These are phyloP conservation scores for Pseudomyrmex pallidus DNA, from an alignment of 1,140 invertebrate species.

Conservation along the genomic window DNA sequence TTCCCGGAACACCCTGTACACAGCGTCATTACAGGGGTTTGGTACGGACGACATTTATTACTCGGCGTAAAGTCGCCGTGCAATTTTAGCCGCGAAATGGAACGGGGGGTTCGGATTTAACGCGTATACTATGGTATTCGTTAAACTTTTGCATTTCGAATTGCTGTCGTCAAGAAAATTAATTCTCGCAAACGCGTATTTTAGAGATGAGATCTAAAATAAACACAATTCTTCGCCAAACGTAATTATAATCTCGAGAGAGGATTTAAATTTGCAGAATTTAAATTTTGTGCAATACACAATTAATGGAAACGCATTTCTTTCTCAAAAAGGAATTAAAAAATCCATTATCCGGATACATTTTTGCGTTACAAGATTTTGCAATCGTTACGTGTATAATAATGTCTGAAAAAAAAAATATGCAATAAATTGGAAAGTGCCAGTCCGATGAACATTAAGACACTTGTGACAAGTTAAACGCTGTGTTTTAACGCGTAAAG, in stretches of 20 bases:
- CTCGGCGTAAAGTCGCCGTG: slow-evolving; percentile 45
- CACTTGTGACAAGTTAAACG: slow-evolving; percentile 17
- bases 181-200: neutral
- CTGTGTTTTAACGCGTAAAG: slow-evolving; percentile 39
- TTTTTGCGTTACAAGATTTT: neutral
- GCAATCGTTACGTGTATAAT: neutral
- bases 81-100: slow-evolving; percentile 43
- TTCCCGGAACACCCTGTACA: slow-evolving; percentile 20
- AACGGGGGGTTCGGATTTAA: slow-evolving; percentile 30
- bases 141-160: slow-evolving; percentile 21
- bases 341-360: too few relatives aligned
- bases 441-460: slow-evolving; percentile 8
- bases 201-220: neutral
- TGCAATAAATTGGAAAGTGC: neutral
- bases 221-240: neutral
- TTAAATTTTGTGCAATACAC: too few relatives aligned
- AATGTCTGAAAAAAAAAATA: too few relatives aligned
- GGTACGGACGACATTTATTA: slow-evolving; percentile 47
- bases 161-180: slow-evolving; percentile 26
- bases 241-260: neutral
- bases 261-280: neutral
- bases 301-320: too few relatives aligned
- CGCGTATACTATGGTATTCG: neutral
- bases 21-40: slow-evolving; percentile 17
- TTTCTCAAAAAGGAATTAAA: too few relatives aligned